A percentile compares a stretch with the other conserved stretches of the same genome.
phyloP scores from a whole-genome alignment of 2,113 vertebrate genomes.

The Amblyornis subalaris region DNA sequence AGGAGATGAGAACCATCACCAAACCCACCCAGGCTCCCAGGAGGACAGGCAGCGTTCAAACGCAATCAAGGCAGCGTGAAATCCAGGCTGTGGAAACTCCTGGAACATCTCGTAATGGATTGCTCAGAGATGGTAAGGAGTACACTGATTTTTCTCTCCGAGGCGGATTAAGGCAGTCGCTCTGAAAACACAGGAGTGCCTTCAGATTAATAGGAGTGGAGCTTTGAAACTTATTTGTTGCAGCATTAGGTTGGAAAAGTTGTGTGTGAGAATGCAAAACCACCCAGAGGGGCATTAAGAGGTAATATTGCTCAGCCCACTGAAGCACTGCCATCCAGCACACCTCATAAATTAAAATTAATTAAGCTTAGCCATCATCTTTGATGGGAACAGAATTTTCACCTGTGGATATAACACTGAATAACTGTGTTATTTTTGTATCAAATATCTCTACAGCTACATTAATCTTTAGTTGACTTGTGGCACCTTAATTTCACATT shows the following conservation, averaged over 20 bases:
- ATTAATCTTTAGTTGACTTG: not conserved
- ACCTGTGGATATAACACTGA: slow-evolving; percentile 47
- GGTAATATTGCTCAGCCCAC: not conserved
- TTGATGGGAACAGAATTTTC: slow-evolving; percentile 30
- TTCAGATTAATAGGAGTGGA: not conserved
- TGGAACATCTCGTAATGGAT: not conserved
- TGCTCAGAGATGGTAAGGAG: not conserved
- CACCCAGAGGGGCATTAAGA: not conserved
- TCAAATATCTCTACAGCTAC: not conserved
- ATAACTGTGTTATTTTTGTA: not conserved
- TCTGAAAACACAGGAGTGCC: not conserved
- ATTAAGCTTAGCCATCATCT: slow-evolving; percentile 44
- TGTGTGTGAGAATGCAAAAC: not conserved
- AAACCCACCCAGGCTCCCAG: not conserved
- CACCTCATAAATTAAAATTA: slow-evolving; percentile 54
- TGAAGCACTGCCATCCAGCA: slow-evolving; percentile 5
- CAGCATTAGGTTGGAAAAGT: not conserved
- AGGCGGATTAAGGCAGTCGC: not conserved
- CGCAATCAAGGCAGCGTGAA: slow-evolving; percentile 13
- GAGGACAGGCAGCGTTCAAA: slow-evolving; percentile 22
- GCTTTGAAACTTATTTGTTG: not conserved
- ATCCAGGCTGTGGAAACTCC: not conserved
- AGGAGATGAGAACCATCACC: not conserved
- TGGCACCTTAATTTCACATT: not conserved
- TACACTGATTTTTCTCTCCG: not conserved